These are phyloP conservation scores for Pyralis farinalis DNA, from an alignment of 2,888 invertebrate genomes.

Conservation along the genomic window DNA sequence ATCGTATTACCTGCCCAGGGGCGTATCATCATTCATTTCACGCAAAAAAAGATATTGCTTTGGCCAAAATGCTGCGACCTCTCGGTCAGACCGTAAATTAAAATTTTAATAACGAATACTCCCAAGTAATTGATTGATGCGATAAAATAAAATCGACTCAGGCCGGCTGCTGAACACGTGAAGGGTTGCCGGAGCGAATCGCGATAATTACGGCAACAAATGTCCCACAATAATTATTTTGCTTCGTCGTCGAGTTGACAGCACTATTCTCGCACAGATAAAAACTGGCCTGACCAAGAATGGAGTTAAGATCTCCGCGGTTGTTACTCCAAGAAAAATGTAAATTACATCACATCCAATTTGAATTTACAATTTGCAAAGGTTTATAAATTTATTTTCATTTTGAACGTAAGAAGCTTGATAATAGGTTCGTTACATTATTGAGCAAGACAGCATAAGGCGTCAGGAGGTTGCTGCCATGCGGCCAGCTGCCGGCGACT, in stretches of 20 bases:
- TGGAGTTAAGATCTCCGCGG: neutral
- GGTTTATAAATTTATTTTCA: too few species aligned
- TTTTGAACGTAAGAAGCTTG: too few species aligned
- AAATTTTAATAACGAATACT: conserved; percentile 58
- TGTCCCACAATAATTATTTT: conserved; percentile 25
- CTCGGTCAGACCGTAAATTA: conserved; percentile 46
- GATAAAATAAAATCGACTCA: conserved; percentile 57
- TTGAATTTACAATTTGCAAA: neutral
- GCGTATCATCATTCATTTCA: conserved; percentile 61
- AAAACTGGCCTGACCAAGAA: neutral
- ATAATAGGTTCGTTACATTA: conserved; percentile 36
- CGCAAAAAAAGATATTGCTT: conserved; percentile 54
- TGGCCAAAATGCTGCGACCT: conserved; percentile 41
- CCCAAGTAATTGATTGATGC: conserved; percentile 65
- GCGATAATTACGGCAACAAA: conserved; percentile 44
- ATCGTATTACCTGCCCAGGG: conserved; percentile 57
- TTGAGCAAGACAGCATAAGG: conserved; percentile 35
- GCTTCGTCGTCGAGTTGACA: conserved; percentile 6
- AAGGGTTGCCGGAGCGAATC: conserved; percentile 48
- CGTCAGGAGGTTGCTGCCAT: conserved; percentile 32
- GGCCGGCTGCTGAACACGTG: conserved; percentile 33
- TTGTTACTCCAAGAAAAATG: neutral
- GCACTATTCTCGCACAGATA: conserved; percentile 5
- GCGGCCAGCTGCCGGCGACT: conserved; percentile 55
- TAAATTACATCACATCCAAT: neutral